Percentiles rank a stretch among this genome's conserved stretches.
phyloP scores from a whole-genome alignment of 2,113 vertebrate genomes.

The Burhinus oedicnemus region DNA sequence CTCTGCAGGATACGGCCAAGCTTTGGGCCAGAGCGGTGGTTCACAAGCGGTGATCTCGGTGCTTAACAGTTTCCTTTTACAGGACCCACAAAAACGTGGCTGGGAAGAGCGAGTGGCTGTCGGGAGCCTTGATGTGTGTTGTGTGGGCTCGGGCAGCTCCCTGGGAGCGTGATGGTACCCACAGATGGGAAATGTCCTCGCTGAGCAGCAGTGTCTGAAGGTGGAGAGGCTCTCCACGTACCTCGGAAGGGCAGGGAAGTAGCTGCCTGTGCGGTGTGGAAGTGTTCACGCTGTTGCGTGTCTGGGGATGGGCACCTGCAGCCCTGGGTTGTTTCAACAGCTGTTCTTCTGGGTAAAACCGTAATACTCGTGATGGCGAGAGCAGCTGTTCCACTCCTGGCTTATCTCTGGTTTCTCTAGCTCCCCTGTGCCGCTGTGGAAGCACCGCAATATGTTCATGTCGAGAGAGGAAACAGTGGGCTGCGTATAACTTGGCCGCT shows the following conservation, averaged over 20 bases:
- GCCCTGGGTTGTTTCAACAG: not conserved
- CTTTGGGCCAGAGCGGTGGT: not conserved
- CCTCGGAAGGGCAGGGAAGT: not conserved
- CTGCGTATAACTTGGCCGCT: not conserved
- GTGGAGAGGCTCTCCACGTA: fast-evolving
- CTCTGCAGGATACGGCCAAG: not conserved
- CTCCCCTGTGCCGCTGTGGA: not conserved
- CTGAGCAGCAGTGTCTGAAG: not conserved
- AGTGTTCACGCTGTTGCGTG: not conserved
- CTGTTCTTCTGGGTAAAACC: not conserved
- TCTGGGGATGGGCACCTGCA: not conserved
- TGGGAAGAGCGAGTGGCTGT: not conserved
- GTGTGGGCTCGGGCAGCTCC: not conserved
- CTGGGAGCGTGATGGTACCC: not conserved
- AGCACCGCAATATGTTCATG: fast-evolving
- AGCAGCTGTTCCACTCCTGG: not conserved
- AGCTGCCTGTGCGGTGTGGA: not conserved
- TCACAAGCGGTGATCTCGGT: not conserved
- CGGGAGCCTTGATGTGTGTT: not conserved
- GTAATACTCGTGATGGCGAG: not conserved
- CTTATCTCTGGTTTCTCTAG: not conserved
- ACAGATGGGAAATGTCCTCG: fast-evolving
- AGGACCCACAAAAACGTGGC: not conserved
- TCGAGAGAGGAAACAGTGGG: not conserved
- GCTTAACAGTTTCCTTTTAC: not conserved